Percentiles rank a stretch among this genome's conserved stretches.
These are phyloP conservation scores for Percopsis transmontana DNA, from an alignment of 2,113 vertebrate species.

Conservation along the genomic window DNA sequence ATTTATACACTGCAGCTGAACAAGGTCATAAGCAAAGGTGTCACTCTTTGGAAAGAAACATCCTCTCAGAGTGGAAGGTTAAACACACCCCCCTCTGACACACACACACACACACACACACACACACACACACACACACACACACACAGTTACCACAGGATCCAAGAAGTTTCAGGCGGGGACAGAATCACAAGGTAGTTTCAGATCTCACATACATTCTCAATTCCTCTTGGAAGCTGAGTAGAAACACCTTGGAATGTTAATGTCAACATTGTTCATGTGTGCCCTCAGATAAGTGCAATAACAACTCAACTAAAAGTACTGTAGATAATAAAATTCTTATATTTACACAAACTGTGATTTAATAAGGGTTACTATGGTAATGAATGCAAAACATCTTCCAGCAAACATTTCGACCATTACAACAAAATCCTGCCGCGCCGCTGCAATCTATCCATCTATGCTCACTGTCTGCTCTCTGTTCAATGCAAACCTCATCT, in stretches of 20 bases:
- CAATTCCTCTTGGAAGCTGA: conserved; percentile 77
- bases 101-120: not conserved
- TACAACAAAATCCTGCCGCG: no score
- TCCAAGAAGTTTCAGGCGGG: conserved; percentile 56
- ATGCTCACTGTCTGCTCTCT: conserved; percentile 38
- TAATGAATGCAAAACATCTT: conserved; percentile 3
- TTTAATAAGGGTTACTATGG: no score
- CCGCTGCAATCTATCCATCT: no score
- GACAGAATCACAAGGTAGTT: conserved; percentile 69
- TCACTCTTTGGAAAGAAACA: conserved; percentile 17
- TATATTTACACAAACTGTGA: no score
- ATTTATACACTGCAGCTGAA: not conserved
- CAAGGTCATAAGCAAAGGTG: not conserved
- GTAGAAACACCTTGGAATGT: conserved; percentile 54
- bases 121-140: not conserved
- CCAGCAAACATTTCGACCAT: conserved; percentile 12
- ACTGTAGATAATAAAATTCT: not conserved
- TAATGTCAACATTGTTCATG: not conserved
- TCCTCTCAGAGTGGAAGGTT: not conserved
- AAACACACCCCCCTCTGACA: not conserved
- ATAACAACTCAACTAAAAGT: not conserved
- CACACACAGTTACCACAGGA: conserved; percentile 60
- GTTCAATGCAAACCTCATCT: conserved; percentile 58
- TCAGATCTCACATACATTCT: conserved; percentile 74
- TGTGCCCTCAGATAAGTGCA: not conserved